Evolutionary conservation across 2,113 vertebrate genomes (phyloP), one percentile per base, ranked within the genome.

Genomic region (Alligator sinensis): DNA sequence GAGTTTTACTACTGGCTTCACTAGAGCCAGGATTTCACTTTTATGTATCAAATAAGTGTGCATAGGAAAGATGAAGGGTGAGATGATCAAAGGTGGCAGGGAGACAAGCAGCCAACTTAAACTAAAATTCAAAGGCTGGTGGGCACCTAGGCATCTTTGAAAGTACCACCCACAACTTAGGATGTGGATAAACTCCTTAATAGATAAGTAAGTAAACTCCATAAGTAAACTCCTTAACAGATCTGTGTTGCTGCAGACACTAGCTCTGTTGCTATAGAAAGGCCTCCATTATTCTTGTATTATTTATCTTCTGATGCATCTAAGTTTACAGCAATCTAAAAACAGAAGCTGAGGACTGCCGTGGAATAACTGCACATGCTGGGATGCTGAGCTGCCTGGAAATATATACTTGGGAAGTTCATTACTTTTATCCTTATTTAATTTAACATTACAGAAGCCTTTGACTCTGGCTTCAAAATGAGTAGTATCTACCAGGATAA

Each of bases 341-440:
- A 77, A 77, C 17, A 30, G 34, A 58, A 60, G 24, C 7, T 27
- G 22, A 38, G 22, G 21, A 61, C 34, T 16, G 19, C 58, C 34
- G n/a, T 72, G 10, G 34, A 60, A 61, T 27, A 84, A 28, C 18
- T 90, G 87, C 77, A 91, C 22, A 61, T 60, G 87, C 21, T 90
- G 80, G 55, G 84, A 84, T 63, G 80, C 70, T 82, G 21, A 70
- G 28, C 27, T 76, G 86, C 86, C 55, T 70, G 63, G 17, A 89
- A 89, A 82, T 47, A 84, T 75, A 28, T 90, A 63, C 81, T 62
- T 76, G 87, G 84, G 93, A 95, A 89, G 70, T 82, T 55, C 89
- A 75, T 92, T 91, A 89, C 34, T 55, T 85, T 88, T 63, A 80
- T 94, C 92, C 94, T 92, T 90, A 91, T 97, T 92, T 96, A 75